These are phyloP conservation scores for Manis crassicaudata DNA, from an alignment of 2,797 vertebrate species.

Conservation along the genomic window DNA sequence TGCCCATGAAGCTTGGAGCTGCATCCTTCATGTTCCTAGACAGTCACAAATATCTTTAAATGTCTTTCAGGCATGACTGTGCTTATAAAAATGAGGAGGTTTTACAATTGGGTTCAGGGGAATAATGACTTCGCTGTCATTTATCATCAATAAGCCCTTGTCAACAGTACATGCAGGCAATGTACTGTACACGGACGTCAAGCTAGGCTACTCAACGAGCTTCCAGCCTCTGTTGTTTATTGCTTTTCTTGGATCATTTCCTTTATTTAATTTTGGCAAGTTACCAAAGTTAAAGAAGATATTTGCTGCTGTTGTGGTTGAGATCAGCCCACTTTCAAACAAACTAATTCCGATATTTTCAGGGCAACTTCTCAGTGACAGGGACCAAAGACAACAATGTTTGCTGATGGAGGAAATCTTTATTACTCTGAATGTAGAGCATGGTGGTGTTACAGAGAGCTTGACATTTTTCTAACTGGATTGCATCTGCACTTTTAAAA, in stretches of 20 bases:
- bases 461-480: constrained; percentile 74
- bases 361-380: not conserved
- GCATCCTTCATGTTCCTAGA: not conserved
- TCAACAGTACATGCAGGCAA: not conserved
- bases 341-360: not conserved
- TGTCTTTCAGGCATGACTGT: constrained; percentile 48
- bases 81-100: constrained; percentile 45
- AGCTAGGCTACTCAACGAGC: not conserved
- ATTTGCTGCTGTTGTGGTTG: constrained; percentile 7
- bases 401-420: constrained; percentile 47
- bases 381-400: constrained; percentile 10
- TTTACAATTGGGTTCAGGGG: constrained; percentile 53
- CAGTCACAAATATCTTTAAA: constrained; percentile 55
- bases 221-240: not conserved
- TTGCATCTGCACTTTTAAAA: constrained; percentile 74
- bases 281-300: constrained; percentile 45
- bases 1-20: constrained; percentile 36
- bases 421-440: constrained; percentile 28
- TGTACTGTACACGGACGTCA: not conserved
- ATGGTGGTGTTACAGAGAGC: not conserved
- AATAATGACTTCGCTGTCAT: constrained; percentile 62
- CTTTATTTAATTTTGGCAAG: constrained; percentile 35
- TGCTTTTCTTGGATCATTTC: not conserved
- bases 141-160: constrained; percentile 55
- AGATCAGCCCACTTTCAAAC: constrained; percentile 40